Evolutionary conservation across 2,113 vertebrate genomes (phyloP), one percentile per base, ranked within the genome.

Genomic region (Ellobius talpinus): DNA sequence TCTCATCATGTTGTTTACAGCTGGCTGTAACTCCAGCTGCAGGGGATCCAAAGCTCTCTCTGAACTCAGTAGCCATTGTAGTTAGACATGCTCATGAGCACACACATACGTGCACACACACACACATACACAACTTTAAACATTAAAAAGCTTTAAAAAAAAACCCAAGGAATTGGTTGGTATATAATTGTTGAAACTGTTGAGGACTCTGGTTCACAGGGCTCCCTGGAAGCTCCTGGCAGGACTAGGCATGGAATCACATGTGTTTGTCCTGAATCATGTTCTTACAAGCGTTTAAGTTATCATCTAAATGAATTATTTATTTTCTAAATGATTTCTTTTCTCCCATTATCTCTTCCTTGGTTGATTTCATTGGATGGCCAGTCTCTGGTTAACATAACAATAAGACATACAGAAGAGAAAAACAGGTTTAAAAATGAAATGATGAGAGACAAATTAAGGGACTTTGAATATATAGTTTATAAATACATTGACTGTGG

Each of bases 241-340:
- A 16, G 55, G 36, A 7, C 72, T 36, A 39, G 68, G 21, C 23
- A 82, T 94, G 82, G 93, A 95, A 76, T 26, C 55, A 52, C 5
- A 1, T 4, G 9, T 58, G 36, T 89, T 78, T 82, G 72, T 21
- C 58, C 58, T 58, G 58, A 58, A 58, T 58, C 58, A 58, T 58
- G 19, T 58, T 58, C 19, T 58, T 58, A 58, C 61, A 86, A 73
- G 85, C 65, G 17, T 92, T 95, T 93, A 93, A 79, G 70, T 95
- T 96, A 90, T 77, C 36, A 87, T 87, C 52, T 85, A 82, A 91
- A 92, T 93, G 95, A 96, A 95, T 96, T 94, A 93, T 97, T 97
- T 90, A 96, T 97, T 96, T 97, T 96, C 68, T 89, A 89, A 96
- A 96, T 96, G 95, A 92, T 92, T 97, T 47, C 50, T 74, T 96